A percentile compares a stretch with the other conserved stretches of the same genome.
phyloP scores from a whole-genome alignment of 1,140 invertebrate species.

The Aphelinus certus region DNA sequence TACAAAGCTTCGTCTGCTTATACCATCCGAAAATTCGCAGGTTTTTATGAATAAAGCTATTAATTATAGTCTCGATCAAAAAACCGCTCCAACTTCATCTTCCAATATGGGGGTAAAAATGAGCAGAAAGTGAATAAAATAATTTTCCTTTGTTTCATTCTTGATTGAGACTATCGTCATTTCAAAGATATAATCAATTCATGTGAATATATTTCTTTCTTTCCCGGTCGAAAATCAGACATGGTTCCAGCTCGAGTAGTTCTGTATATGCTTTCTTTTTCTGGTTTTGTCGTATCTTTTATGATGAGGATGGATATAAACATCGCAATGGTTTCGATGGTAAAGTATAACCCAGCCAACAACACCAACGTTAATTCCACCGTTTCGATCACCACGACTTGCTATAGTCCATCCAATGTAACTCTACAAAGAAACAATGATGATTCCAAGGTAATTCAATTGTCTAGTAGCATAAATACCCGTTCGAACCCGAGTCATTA shows the following conservation, averaged over 20 bases:
- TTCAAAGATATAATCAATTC: not conserved
- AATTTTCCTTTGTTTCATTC: no score
- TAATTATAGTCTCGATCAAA: no score
- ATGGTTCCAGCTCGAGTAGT: slow-evolving; percentile 73
- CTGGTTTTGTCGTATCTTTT: slow-evolving; percentile 77
- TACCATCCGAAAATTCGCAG: slow-evolving; percentile 49
- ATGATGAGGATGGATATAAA: slow-evolving; percentile 83
- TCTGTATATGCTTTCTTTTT: slow-evolving; percentile 76
- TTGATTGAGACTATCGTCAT: not conserved
- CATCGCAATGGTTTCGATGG: slow-evolving; percentile 77
- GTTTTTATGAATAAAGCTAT: slow-evolving; percentile 34
- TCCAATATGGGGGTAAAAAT: no score
- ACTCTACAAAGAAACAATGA: not conserved
- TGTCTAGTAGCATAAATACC: no score
- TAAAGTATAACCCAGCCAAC: slow-evolving; percentile 54
- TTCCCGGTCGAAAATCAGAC: slow-evolving; percentile 51
- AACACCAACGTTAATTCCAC: slow-evolving; percentile 37
- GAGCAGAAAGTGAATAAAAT: no score
- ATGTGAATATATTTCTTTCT: slow-evolving; percentile 15
- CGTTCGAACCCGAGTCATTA: no score
- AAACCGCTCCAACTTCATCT: no score
- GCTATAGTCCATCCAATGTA: slow-evolving; percentile 49
- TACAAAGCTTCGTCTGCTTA: slow-evolving; percentile 47
- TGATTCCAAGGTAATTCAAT: no score
- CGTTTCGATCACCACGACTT: slow-evolving; percentile 46